These are phyloP conservation scores for Cephalotes varians DNA, from an alignment of 2,888 invertebrate genomes.

Conservation along the genomic window DNA sequence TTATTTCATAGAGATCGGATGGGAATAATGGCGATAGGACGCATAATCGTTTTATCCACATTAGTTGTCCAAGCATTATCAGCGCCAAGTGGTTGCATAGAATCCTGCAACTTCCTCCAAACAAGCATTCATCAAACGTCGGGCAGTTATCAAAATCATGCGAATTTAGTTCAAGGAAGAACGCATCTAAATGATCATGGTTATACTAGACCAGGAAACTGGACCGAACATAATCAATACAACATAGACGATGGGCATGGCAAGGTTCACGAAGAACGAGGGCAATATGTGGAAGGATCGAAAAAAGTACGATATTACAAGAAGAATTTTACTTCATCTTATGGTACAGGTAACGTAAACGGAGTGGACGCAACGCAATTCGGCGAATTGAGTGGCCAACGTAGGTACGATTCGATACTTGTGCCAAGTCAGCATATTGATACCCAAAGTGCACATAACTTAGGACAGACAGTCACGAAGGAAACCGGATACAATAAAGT, in stretches of 20 bases:
- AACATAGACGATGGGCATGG: conserved; percentile 77
- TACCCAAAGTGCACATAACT: conserved; percentile 53
- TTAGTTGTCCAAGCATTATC: conserved; percentile 69
- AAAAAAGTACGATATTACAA: conserved; percentile 76
- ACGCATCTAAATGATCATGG: conserved; percentile 61
- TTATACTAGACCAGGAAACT: conserved; percentile 77
- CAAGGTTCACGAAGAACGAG: conserved; percentile 76
- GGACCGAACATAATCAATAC: conserved; percentile 79
- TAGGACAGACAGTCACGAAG: conserved; percentile 37
- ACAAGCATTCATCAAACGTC: conserved; percentile 50
- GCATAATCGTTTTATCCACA: conserved; percentile 68
- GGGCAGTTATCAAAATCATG: conserved; percentile 42
- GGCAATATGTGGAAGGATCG: conserved; percentile 70
- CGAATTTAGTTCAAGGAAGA: conserved; percentile 46
- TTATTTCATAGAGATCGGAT: conserved; percentile 59
- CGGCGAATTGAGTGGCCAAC: conserved; percentile 43
- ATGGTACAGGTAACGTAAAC: conserved; percentile 58
- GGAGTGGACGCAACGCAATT: background rate
- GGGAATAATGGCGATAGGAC: conserved; percentile 62
- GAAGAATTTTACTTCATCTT: conserved; percentile 80
- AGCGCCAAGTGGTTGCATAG: conserved; percentile 75
- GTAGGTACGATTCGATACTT: conserved; percentile 18
- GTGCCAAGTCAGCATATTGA: conserved; percentile 39
- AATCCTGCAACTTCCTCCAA: conserved; percentile 64
- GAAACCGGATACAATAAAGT: conserved; percentile 56